Evolutionary conservation across 1,140 invertebrate species (phyloP), one percentile per base, ranked within the genome.

Genomic region (Dysdera silvatica): DNA sequence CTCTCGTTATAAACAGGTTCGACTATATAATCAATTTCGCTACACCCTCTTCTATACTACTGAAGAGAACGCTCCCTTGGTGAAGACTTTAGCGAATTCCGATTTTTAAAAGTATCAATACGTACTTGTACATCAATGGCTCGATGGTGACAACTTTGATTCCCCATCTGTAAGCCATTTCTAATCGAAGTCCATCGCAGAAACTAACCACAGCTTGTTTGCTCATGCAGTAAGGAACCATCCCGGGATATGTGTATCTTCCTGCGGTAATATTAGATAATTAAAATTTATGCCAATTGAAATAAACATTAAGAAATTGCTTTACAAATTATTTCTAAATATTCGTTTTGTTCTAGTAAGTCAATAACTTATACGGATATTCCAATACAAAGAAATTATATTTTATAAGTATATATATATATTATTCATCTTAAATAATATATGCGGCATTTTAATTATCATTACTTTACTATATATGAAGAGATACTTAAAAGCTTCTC

Each of bases 201-300:
- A 78, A 76, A 28, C 71, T 83, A 23, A 82, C 74, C 2, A 90
- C 68, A 0, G 80, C 91, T n/a, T 84, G 83, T 76, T 95, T 95
- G 0, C 85, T 87, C 5, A 89, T 87, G 4, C 83, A 83, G 74
- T 95, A 95, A 5, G 84, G 76, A 0, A 84, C 77, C 45, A 89
- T 76, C 0, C 84, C 83, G 0, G 89, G 89, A n/a, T 91, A 76
- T 1, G 85, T 78, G 65, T 82, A 76, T 18, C 40, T 26, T 29
- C 60, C 60, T 61, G 20, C 32, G 35, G 53, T 6, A 37, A 18
- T 31, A 32, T 41, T 10, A 57, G 14, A 54, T 24, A 2, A 47
- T 14, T 23, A 23, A 0, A 47, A 41, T 56, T 53, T 47, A 20
- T 7, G 14, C 14, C 23, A 47, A 12, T 8, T 8, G 8, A 47